Evolutionary conservation across 2,888 invertebrate species (phyloP).

Genomic region (Oxystoma pomonae): DNA sequence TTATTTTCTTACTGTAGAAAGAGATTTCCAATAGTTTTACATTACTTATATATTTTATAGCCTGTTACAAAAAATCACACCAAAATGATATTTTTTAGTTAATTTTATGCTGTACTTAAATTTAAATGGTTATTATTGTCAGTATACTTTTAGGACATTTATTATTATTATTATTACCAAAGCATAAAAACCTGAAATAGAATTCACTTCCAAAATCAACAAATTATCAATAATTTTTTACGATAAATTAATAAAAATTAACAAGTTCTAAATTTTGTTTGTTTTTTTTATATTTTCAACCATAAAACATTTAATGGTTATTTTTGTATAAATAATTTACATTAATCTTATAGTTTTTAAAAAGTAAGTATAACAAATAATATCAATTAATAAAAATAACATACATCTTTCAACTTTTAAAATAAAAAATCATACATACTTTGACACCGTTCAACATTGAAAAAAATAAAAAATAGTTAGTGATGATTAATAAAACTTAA

Average conservation of each 20-base stretch:
- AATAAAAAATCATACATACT: not conserved
- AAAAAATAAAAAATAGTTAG: not conserved
- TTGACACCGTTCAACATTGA: not conserved
- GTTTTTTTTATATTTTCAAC: not conserved
- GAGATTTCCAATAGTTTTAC: too few species aligned
- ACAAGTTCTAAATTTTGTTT: not conserved
- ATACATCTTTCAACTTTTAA: too few species aligned
- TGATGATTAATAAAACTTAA: not conserved
- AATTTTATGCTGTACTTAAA: not conserved
- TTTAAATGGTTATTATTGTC: not conserved
- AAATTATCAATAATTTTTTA: not conserved
- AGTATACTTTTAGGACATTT: not conserved
- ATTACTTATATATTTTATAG: not conserved
- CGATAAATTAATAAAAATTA: not conserved
- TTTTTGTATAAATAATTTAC: not conserved
- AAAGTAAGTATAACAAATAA: too few species aligned
- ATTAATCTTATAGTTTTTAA: too few species aligned
- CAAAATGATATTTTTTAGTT: not conserved
- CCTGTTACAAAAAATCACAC: not conserved
- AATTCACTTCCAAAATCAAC: not conserved
- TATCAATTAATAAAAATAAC: too few species aligned
- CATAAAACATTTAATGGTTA: not conserved
- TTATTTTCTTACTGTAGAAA: not conserved
- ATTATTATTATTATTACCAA: too few species aligned
- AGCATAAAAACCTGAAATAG: not conserved